A percentile compares a stretch with the other conserved stretches of the same genome.
phyloP scores from a whole-genome alignment of 2,797 vertebrate species.

The Spinibarbus caldwelli region DNA sequence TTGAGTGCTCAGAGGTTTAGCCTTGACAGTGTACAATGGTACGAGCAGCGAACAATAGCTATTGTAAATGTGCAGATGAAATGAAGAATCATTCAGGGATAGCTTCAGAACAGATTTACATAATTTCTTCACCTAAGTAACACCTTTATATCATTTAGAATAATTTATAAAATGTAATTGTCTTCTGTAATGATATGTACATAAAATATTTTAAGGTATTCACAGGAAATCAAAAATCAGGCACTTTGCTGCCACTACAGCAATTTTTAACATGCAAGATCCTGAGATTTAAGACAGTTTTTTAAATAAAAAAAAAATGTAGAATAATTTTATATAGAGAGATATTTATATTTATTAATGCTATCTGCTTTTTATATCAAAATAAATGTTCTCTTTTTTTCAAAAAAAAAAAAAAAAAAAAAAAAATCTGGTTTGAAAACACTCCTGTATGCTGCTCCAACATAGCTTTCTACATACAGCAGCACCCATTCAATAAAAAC shows the following conservation, averaged over 20 bases:
- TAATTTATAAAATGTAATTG: slow-evolving; percentile 82
- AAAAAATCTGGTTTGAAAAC: slow-evolving; percentile 66
- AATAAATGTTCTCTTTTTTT: slow-evolving; percentile 78
- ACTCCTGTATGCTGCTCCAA: slow-evolving; percentile 60
- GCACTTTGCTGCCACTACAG: slow-evolving; percentile 77
- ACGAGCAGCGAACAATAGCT: slow-evolving; percentile 45
- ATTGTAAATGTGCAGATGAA: slow-evolving; percentile 17
- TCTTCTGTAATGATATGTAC: slow-evolving; percentile 78
- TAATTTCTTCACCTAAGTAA: slow-evolving; percentile 63
- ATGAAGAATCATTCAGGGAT: slow-evolving; percentile 12
- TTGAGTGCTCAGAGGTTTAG: slow-evolving; percentile 37
- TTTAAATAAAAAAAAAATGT: slow-evolving; percentile 82
- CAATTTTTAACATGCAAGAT: slow-evolving; percentile 77
- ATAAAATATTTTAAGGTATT: slow-evolving; percentile 86
- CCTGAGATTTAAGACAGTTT: slow-evolving; percentile 83
- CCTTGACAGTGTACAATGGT: slow-evolving; percentile 38
- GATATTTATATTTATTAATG: slow-evolving; percentile 83
- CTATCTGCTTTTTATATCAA: slow-evolving; percentile 78
- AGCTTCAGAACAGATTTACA: slow-evolving; percentile 49
- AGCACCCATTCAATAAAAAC: slow-evolving; percentile 59
- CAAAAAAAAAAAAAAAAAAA: neutral
- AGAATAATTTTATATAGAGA: slow-evolving; percentile 85
- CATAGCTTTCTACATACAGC: slow-evolving; percentile 62
- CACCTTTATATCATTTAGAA: slow-evolving; percentile 75
- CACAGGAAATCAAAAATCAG: slow-evolving; percentile 81